These are phyloP conservation scores for Caenorhabditis elegans DNA, from an alignment of 1,140 invertebrate species.

Conservation along the genomic window WBcel235 BX284605.5:8183001-8183500, in stretches of 20 bases:
- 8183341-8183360: neutral
- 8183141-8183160: neutral
- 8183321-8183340: neutral
- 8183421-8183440: too few species aligned
- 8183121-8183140: conserved; percentile 25
- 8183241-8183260: too few species aligned
- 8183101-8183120: neutral
- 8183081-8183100: neutral
- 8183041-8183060: neutral
- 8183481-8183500: too few species aligned
- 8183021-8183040: conserved; percentile 18
- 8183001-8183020: neutral
- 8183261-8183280: too few species aligned
- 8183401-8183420: too few species aligned
- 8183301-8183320: neutral
- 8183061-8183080: neutral
- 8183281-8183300: neutral
- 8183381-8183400: neutral
- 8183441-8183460: too few species aligned
- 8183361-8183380: conserved; percentile 11
- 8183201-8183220: too few species aligned
- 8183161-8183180: neutral
- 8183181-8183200: neutral
- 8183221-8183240: too few species aligned
- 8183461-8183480: too few species aligned